Evolutionary conservation across 2,888 invertebrate species (phyloP).

Genomic region (Lysandra bellargus): DNA sequence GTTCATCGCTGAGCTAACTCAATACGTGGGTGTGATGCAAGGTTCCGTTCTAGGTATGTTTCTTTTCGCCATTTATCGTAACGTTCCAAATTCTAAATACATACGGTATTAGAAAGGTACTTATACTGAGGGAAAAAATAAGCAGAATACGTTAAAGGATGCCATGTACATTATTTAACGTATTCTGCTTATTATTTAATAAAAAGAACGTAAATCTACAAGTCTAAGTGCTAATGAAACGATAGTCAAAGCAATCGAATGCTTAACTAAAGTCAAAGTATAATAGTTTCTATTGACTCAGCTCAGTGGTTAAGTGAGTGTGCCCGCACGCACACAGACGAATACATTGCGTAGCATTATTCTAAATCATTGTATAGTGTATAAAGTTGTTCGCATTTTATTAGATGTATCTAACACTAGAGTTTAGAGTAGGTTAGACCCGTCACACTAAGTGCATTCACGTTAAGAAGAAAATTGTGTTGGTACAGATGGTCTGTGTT

Average conservation of each 20-base stretch:
- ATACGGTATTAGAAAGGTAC: background rate
- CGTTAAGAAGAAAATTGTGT: background rate
- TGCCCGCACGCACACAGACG: slow-evolving; percentile 35
- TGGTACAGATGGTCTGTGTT: background rate
- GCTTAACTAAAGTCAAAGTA: background rate
- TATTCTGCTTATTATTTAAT: background rate
- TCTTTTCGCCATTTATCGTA: background rate
- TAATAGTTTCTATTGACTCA: slow-evolving; percentile 3
- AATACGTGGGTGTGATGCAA: background rate
- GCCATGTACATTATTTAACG: background rate
- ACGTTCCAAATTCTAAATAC: background rate
- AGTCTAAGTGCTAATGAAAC: background rate
- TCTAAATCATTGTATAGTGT: slow-evolving; percentile 76
- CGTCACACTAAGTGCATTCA: background rate
- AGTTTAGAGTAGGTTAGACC: slow-evolving; percentile 11
- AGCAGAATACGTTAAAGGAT: too few relatives aligned
- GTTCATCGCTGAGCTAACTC: background rate
- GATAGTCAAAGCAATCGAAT: background rate
- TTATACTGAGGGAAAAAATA: background rate
- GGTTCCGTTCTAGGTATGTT: background rate
- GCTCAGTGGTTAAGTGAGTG: slow-evolving; percentile 38
- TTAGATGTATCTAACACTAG: background rate
- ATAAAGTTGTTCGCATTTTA: slow-evolving; percentile 48
- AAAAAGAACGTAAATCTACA: background rate
- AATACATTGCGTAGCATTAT: slow-evolving; percentile 72